Base-by-base conservation (phyloP, 2,797 vertebrate species). In the Gouania willdenowi region DNA sequence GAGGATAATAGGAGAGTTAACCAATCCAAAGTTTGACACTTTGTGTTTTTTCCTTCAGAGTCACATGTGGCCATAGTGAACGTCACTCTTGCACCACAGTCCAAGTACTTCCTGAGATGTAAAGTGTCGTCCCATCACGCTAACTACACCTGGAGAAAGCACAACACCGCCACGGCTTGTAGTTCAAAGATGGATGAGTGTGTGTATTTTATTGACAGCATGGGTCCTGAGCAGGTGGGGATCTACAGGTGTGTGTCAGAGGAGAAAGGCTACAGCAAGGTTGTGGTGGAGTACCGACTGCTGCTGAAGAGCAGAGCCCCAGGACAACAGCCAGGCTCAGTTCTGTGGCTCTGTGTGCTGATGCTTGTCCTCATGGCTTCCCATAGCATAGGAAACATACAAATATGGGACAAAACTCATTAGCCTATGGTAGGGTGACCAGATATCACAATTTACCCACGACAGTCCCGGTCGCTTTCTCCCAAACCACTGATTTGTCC, bases 101-200 rank as follows among this genome's bases (percentile, higher is more conserved):
- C 67, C 8, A 71, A n/a, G 10, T 52, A 57, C 32, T 79, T 66
- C 59, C 56, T 88, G 3, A 2, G 0, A 8, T 90, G 88, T 23
- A 69, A 78, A 0, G 1, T 65, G 4, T 18, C 1, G 0, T 89
- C 87, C 16, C 56, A 8, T 8, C 81, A 87, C 1, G 89, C 89
- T 11, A 1, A 41, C 3, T 85, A 88, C 10, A 45, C 10, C 22
- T 90, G 89, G 88, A 0, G 0, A 1, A 53, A 49, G 7, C 0
- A 1, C 0, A 1, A 3, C 0, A 5, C 1, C 1, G 0, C 1
- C 2, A 37, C 1, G 0, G 0, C 28, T n/a, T 87, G 83, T 39
- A 14, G 4, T 4, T 0, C 0, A 0, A 13, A 0, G 0, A 46
- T 56, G 1, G 4, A 28, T 4, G 7, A 34, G 16, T 87, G 84